Conservation (phyloP, 1,140 invertebrate species). For the Brachionus plicatilis region DNA sequence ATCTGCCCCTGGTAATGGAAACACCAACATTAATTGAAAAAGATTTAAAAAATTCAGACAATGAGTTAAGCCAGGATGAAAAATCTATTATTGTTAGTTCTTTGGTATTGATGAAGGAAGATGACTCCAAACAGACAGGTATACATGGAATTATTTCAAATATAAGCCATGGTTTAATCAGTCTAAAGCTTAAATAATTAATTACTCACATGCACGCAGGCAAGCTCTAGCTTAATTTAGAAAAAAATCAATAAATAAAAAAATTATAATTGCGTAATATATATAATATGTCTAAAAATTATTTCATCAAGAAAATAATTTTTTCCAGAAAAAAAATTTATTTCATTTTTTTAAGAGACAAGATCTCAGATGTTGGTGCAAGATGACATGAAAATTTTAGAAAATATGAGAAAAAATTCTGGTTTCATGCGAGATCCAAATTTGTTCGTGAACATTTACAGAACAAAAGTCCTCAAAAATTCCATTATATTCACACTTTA, state of each 20-base stretch:
- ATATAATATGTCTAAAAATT: neutral
- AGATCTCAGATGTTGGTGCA: neutral
- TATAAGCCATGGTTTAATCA: neutral
- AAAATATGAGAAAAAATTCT: slow-evolving; percentile 19
- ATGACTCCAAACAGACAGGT: neutral
- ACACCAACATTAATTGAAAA: neutral
- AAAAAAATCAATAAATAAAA: slow-evolving; percentile 7
- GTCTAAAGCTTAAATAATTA: neutral
- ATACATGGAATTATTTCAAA: neutral
- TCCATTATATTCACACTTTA: neutral
- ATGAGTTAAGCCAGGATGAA: slow-evolving; percentile 1
- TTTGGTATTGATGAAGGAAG: slow-evolving; percentile 10
- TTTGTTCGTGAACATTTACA: slow-evolving; percentile 3
- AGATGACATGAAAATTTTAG: neutral
- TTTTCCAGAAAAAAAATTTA: neutral
- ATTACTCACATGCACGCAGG: neutral
- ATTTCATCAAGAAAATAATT: neutral
- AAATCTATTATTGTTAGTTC: slow-evolving; percentile 10
- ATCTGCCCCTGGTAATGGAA: neutral
- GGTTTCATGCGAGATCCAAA: neutral
- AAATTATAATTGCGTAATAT: neutral
- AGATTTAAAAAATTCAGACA: neutral
- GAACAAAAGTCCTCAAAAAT: neutral
- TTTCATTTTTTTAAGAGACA: neutral
- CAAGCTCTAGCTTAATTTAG: neutral